Conservation (phyloP, 2,797 vertebrate genomes). For the Pseudotriccus pelzelni region DNA sequence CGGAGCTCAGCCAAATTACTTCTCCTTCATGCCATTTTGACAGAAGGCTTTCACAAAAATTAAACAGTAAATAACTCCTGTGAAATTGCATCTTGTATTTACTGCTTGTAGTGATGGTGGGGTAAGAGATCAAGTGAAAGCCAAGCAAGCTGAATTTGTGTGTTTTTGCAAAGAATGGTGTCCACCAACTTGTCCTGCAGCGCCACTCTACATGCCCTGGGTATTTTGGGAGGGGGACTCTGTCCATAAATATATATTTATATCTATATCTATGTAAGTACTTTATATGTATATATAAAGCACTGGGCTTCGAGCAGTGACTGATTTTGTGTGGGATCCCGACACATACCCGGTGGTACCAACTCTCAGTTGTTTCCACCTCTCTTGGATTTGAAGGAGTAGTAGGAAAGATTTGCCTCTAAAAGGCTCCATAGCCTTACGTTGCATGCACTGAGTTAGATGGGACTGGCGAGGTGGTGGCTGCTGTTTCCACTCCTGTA, state of each 20-base stretch:
- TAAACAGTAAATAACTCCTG: conserved; percentile 39
- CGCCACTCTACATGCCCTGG: accelerated
- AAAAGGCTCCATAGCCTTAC: not conserved
- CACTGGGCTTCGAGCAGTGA: not conserved
- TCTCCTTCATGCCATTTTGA: conserved; percentile 40
- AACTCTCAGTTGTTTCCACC: not conserved
- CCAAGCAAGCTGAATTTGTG: not conserved
- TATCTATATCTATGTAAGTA: not conserved
- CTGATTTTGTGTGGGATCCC: accelerated
- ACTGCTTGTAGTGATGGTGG: not conserved
- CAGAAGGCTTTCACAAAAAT: conserved; percentile 58
- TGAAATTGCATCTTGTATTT: conserved; percentile 37
- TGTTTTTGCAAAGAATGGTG: not conserved
- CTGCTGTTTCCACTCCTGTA: conserved; percentile 26
- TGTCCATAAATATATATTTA: not conserved
- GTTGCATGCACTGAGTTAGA: not conserved
- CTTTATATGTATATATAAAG: not conserved
- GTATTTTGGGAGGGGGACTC: not conserved
- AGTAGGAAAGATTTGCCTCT: not conserved
- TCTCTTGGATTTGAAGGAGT: not conserved
- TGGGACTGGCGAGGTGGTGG: not conserved
- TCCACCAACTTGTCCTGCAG: not conserved
- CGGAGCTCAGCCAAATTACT: conserved; percentile 2
- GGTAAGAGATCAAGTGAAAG: not conserved
- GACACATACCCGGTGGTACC: accelerated